Evolutionary conservation across 2,797 vertebrate genomes (phyloP).

Genomic region (Myoxocephalus aenaeus): DNA sequence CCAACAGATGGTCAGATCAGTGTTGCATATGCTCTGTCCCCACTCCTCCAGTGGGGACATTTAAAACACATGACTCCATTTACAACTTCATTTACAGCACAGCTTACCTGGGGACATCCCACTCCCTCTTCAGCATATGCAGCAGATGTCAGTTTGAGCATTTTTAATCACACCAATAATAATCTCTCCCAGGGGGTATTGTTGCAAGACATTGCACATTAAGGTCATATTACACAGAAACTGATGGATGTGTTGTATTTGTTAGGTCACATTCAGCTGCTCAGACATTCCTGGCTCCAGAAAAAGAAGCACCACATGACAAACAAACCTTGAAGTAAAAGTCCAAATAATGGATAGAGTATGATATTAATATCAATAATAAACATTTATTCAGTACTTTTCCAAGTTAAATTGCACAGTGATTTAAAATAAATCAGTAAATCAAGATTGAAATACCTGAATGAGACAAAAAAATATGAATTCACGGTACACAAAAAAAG

Average conservation of each 20-base stretch:
- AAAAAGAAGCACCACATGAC: neutral
- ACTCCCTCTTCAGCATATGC: slow-evolving; percentile 2
- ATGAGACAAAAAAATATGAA: too few species aligned
- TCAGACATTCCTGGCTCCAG: neutral
- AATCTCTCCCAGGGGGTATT: slow-evolving; percentile 24
- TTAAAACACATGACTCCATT: slow-evolving; percentile 44
- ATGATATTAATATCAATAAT: neutral
- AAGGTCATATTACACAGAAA: slow-evolving; percentile 15
- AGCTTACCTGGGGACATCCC: slow-evolving; percentile 12
- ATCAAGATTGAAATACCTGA: neutral
- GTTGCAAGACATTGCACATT: slow-evolving; percentile 30
- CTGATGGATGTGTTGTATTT: neutral
- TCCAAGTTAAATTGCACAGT: neutral
- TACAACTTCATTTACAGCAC: slow-evolving; percentile 31
- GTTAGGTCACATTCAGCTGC: slow-evolving; percentile 4
- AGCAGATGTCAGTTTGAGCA: neutral
- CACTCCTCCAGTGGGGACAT: slow-evolving; percentile 32
- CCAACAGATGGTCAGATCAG: slow-evolving; percentile 67
- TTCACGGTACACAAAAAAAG: too few species aligned
- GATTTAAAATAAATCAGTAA: neutral
- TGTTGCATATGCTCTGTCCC: slow-evolving; percentile 59
- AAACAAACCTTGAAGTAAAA: neutral
- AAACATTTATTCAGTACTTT: neutral
- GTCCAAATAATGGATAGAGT: neutral
- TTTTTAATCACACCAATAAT: slow-evolving; percentile 24